phyloP scores from a whole-genome alignment of 2,113 vertebrate genomes.

The Halichoerus grypus region DNA sequence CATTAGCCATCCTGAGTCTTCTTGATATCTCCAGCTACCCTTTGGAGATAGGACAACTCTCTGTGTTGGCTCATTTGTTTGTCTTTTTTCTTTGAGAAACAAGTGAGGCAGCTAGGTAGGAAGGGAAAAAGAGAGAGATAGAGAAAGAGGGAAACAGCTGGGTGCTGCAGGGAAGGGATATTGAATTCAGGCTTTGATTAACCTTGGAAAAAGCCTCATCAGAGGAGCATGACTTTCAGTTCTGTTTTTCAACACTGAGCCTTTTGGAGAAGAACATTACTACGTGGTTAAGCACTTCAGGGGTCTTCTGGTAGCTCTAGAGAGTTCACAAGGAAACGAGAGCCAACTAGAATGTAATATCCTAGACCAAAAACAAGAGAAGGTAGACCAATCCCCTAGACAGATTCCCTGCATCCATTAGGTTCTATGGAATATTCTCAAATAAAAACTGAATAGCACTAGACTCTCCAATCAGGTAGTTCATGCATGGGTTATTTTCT shows the following conservation, averaged over 20 bases:
- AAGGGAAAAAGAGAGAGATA: rapidly evolving
- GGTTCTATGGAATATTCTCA: not conserved
- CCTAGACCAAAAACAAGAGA: not conserved
- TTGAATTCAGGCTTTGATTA: slow-evolving; percentile 12
- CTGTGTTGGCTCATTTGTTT: not conserved
- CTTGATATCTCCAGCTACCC: not conserved
- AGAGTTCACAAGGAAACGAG: slow-evolving; percentile 26
- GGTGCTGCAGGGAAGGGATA: not conserved
- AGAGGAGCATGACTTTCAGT: not conserved
- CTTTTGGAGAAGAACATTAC: slow-evolving; percentile 25
- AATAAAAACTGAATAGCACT: not conserved
- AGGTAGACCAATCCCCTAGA: not conserved
- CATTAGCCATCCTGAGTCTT: not conserved
- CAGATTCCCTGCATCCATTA: not conserved
- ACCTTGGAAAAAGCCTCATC: not conserved
- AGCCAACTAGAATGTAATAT: not conserved
- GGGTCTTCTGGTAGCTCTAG: not conserved
- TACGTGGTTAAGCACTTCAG: not conserved
- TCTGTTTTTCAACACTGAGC: slow-evolving; percentile 6
- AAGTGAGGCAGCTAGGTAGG: not conserved
- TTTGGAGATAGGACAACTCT: slow-evolving; percentile 4
- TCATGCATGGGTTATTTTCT: not conserved
- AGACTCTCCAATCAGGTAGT: not conserved
- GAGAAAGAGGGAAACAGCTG: not conserved
- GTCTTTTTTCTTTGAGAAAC: slow-evolving; percentile 10